These are phyloP conservation scores for Petrolisthes manimaculis DNA, from an alignment of 2,888 invertebrate species.

Conservation along the genomic window DNA sequence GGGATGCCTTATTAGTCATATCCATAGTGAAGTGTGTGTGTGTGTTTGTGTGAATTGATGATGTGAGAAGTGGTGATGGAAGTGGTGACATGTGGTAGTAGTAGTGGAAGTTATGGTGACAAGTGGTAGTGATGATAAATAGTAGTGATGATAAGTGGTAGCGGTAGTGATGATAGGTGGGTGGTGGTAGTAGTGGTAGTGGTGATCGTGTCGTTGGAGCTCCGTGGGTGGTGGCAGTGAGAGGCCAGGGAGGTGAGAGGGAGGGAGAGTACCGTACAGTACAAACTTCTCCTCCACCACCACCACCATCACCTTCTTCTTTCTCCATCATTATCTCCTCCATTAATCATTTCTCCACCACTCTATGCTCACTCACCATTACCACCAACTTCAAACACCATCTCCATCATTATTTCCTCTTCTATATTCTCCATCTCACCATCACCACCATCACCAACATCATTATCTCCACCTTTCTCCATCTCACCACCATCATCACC, in stretches of 20 bases:
- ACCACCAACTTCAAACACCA: not conserved
- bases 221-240: conserved; percentile 34
- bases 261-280: conserved; percentile 43
- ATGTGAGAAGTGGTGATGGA: too few relatives aligned
- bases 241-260: conserved; percentile 28
- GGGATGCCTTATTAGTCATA: too few relatives aligned
- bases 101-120: too few relatives aligned
- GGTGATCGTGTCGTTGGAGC: conserved; percentile 15
- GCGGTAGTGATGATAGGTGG: not conserved
- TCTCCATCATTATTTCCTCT: not conserved
- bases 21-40: too few relatives aligned
- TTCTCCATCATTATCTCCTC: not conserved
- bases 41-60: too few relatives aligned
- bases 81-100: not conserved
- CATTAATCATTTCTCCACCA: too few relatives aligned
- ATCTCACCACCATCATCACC: not conserved
- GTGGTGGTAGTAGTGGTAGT: not conserved
- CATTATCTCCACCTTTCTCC: not conserved
- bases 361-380: not conserved
- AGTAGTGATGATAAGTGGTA: too few relatives aligned
- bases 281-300: not conserved
- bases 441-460: not conserved
- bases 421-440: not conserved
- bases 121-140: too few relatives aligned
- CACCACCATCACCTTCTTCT: not conserved